Conservation (phyloP, 2,888 invertebrate genomes). For the Acleris sparsana region DNA sequence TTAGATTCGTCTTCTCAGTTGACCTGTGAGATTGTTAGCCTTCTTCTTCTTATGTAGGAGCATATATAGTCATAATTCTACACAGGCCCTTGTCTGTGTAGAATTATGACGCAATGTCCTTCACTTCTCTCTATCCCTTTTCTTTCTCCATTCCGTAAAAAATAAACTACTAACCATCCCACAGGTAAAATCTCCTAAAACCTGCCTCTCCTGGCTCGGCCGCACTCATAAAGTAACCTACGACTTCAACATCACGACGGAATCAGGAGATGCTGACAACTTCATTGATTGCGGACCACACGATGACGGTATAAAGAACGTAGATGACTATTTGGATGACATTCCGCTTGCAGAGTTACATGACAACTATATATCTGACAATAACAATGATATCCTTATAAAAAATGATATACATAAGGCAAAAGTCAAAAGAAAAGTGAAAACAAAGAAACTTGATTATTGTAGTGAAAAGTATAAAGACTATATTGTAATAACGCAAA, state of each 20-base stretch:
- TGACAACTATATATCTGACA: slow-evolving; percentile 35
- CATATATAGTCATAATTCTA: too few species aligned
- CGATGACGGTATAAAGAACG: slow-evolving; percentile 44
- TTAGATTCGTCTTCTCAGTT: too few species aligned
- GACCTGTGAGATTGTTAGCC: too few species aligned
- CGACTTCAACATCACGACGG: slow-evolving; percentile 36
- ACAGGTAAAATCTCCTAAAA: slow-evolving; percentile 44
- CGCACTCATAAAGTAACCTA: slow-evolving; percentile 38
- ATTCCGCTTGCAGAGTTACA: slow-evolving; percentile 54
- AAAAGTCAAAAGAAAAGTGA: slow-evolving; percentile 5
- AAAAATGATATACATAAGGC: slow-evolving; percentile 12
- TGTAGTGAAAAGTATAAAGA: slow-evolving; percentile 34
- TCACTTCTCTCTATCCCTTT: too few species aligned
- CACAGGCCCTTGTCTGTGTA: too few species aligned
- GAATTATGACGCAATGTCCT: too few species aligned
- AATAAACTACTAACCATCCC: slow-evolving; percentile 27
- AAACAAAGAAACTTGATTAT: slow-evolving; percentile 36
- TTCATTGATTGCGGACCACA: slow-evolving; percentile 56
- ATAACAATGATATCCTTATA: slow-evolving; percentile 21
- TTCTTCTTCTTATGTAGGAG: too few species aligned
- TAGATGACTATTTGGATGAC: slow-evolving; percentile 51
- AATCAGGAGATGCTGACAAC: slow-evolving; percentile 44
- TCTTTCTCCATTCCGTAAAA: too few species aligned
- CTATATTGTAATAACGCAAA: slow-evolving; percentile 42
- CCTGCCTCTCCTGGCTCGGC: slow-evolving; percentile 47